These are phyloP conservation scores for Labeo rohita DNA, from an alignment of 2,113 vertebrate genomes.

Conservation along the genomic window DNA sequence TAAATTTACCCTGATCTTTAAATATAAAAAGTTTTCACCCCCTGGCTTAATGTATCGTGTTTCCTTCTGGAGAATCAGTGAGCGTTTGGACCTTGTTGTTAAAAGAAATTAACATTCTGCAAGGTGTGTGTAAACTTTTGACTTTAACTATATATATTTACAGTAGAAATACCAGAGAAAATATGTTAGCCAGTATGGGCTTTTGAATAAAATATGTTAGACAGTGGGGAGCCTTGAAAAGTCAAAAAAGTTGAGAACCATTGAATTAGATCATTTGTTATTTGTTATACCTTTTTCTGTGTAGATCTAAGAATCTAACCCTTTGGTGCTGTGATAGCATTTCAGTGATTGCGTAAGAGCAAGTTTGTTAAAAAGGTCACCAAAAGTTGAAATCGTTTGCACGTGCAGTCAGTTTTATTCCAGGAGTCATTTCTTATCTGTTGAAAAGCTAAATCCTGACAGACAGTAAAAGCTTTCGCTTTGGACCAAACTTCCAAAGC, in stretches of 20 bases:
- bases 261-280: not conserved
- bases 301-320: not conserved
- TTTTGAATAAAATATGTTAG: not conserved
- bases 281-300: not conserved
- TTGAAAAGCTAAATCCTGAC: not conserved
- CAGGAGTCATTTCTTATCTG: constrained; percentile 1
- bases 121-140: no score
- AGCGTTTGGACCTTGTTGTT: no score
- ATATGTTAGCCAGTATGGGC: not conserved
- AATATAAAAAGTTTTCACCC: no score
- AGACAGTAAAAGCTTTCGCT: constrained; percentile 10
- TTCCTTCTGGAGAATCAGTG: no score
- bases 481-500: not conserved
- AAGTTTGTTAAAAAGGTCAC: not conserved
- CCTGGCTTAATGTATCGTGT: no score
- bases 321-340: not conserved
- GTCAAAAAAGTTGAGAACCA: not conserved
- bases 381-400: not conserved
- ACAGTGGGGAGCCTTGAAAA: not conserved
- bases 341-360: not conserved
- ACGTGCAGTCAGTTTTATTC: not conserved
- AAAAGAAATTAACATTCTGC: no score
- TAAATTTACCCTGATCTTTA: no score
- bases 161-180: not conserved
- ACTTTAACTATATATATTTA: no score